A percentile compares a stretch with the other conserved stretches of the same genome.
phyloP scores from a whole-genome alignment of 2,888 invertebrate species.

The Leucozona laternaria region DNA sequence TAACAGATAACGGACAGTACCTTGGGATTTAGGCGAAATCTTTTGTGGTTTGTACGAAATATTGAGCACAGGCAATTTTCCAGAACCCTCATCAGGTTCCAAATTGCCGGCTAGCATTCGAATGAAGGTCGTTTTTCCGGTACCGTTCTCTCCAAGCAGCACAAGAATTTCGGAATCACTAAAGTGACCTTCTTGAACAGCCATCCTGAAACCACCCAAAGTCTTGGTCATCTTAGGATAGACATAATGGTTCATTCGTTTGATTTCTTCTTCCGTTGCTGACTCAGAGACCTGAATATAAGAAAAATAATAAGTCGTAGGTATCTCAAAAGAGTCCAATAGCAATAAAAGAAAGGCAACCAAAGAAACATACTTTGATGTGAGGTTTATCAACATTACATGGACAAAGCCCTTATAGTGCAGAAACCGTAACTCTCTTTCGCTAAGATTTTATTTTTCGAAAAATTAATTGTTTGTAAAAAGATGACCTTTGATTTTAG shows the following conservation, averaged over 20 bases:
- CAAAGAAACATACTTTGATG: too few relatives aligned
- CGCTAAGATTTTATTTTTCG: too few relatives aligned
- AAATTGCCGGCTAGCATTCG: conserved; percentile 98
- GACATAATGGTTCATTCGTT: conserved; percentile 97
- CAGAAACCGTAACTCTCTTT: too few relatives aligned
- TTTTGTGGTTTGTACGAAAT: conserved; percentile 99
- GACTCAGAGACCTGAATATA: conserved; percentile 92
- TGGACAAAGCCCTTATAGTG: too few relatives aligned
- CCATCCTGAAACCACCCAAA: conserved; percentile 89
- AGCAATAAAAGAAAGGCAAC: too few relatives aligned
- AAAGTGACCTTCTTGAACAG: conserved; percentile 95
- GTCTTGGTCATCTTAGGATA: conserved; percentile 97
- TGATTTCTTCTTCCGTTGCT: conserved; percentile 98
- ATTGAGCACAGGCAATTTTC: conserved; percentile 91
- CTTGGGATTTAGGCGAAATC: conserved; percentile 98
- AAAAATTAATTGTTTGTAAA: too few relatives aligned
- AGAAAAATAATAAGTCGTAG: background rate
- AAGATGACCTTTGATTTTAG: too few relatives aligned
- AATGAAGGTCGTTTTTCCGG: conserved; percentile 99
- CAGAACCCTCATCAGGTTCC: conserved; percentile 90
- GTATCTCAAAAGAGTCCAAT: too few relatives aligned
- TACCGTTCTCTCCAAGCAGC: conserved; percentile 98
- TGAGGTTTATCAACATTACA: too few relatives aligned
- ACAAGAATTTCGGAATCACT: conserved; percentile 99
- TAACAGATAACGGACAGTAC: conserved; percentile 94